These are phyloP conservation scores for Spodoptera exigua DNA, from an alignment of 2,888 invertebrate species.

Conservation along the genomic window DNA sequence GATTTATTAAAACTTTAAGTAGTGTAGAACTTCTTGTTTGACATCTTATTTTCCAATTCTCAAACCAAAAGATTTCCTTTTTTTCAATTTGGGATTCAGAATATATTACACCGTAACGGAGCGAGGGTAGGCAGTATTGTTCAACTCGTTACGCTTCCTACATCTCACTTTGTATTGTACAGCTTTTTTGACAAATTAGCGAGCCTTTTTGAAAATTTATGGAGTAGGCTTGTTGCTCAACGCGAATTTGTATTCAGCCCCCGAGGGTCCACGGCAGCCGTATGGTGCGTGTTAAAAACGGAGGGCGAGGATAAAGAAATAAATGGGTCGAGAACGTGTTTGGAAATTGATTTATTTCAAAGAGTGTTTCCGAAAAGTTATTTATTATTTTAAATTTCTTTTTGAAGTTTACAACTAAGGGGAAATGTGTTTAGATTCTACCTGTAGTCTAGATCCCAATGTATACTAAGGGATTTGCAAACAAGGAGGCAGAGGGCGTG, in stretches of 20 bases:
- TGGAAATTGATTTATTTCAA: background rate
- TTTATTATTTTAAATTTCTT: no score
- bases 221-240: conserved; percentile 33
- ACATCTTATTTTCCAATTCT: no score
- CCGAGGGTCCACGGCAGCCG: conserved; percentile 21
- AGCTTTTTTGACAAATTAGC: conserved; percentile 62
- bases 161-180: conserved; percentile 7
- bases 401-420: no score
- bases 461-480: no score
- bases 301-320: background rate
- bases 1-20: no score
- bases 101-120: conserved; percentile 10
- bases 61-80: background rate
- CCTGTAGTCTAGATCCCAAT: no score
- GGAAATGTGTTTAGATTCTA: no score
- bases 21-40: no score
- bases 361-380: no score
- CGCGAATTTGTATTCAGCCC: conserved; percentile 59
- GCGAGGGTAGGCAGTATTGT: conserved; percentile 15
- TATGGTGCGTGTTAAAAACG: conserved; percentile 22
- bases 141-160: background rate
- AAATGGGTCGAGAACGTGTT: background rate
- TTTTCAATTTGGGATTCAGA: background rate
- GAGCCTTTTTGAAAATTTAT: conserved; percentile 52
- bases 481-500: no score